Conservation (phyloP, 2,113 vertebrate species). For the Pachyramphus minor region DNA sequence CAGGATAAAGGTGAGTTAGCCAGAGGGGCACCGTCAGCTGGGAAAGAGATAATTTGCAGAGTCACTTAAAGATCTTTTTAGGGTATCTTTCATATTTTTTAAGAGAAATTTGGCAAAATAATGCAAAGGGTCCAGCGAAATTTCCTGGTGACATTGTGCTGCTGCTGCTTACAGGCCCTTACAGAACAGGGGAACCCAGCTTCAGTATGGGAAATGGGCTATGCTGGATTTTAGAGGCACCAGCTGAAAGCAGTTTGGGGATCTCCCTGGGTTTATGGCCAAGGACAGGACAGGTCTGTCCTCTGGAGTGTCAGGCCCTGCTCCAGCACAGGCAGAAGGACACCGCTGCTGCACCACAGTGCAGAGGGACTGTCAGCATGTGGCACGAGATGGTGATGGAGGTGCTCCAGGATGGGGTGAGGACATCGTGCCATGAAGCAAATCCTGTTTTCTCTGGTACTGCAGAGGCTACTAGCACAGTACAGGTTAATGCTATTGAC, state of each 20-base stretch:
- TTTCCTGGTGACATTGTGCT: background rate
- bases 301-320: background rate
- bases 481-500: background rate
- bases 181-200: accelerated
- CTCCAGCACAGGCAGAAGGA: background rate
- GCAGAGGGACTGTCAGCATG: background rate
- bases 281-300: background rate
- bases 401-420: background rate
- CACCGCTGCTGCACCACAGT: accelerated
- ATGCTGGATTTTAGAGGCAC: background rate
- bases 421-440: background rate
- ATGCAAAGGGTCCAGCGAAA: background rate
- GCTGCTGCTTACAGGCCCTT: background rate
- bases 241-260: background rate
- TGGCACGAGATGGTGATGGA: background rate
- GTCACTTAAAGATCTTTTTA: background rate
- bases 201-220: background rate
- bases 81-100: background rate
- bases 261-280: background rate
- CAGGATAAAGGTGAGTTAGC: background rate
- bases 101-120: background rate
- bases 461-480: background rate
- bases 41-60: background rate
- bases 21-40: background rate
- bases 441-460: background rate